phyloP scores from a whole-genome alignment of 2,797 vertebrate species.

The Leptoclinus maculatus region DNA sequence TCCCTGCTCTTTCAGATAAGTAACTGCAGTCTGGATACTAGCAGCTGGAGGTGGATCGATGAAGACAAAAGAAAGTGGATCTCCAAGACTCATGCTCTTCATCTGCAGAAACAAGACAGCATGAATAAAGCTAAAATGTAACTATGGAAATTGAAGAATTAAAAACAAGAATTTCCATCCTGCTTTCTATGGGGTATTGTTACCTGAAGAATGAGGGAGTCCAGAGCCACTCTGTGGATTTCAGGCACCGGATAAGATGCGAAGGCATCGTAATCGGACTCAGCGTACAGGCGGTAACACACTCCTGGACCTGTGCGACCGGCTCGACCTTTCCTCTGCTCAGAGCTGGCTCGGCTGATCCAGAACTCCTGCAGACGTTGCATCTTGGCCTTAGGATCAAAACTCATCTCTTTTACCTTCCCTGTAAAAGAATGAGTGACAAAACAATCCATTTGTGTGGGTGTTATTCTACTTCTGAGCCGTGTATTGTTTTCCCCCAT shows the following conservation, averaged over 20 bases:
- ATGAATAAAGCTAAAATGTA: background rate
- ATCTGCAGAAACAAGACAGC: slow-evolving; percentile 81
- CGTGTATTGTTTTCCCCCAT: background rate
- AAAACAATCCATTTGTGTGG: background rate
- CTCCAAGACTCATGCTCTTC: slow-evolving; percentile 93
- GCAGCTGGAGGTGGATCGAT: slow-evolving; percentile 90
- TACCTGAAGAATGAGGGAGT: slow-evolving; percentile 93
- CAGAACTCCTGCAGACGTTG: slow-evolving; percentile 96
- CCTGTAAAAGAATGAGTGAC: slow-evolving; percentile 74
- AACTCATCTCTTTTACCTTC: slow-evolving; percentile 97
- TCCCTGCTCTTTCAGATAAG: slow-evolving; percentile 91
- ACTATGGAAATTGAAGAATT: background rate
- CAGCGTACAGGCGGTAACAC: slow-evolving; percentile 92
- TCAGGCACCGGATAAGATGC: slow-evolving; percentile 92
- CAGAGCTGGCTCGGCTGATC: slow-evolving; percentile 95
- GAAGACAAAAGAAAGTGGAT: slow-evolving; percentile 91
- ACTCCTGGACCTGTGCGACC: slow-evolving; percentile 93
- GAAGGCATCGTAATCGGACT: slow-evolving; percentile 92
- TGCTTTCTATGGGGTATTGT: background rate
- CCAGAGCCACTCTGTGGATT: slow-evolving; percentile 92
- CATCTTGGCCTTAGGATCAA: slow-evolving; percentile 92
- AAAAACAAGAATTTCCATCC: fast-evolving
- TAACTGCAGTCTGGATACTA: slow-evolving; percentile 90
- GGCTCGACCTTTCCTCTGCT: slow-evolving; percentile 94
- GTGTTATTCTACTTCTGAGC: background rate